phyloP scores from a whole-genome alignment of 2,888 invertebrate species.

The Sisyra nigra region DNA sequence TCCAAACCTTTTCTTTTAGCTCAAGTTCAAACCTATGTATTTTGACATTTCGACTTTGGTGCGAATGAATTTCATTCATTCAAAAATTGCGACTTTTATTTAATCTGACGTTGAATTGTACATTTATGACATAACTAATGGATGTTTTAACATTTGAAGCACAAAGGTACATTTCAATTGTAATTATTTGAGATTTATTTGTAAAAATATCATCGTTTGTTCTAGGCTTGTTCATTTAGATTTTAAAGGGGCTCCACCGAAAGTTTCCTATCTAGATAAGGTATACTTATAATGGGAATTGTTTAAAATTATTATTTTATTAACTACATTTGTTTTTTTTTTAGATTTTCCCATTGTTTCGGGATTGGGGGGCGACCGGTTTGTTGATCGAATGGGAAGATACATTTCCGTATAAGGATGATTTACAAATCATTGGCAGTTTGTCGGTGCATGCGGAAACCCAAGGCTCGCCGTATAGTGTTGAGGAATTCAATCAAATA shows the following conservation, averaged over 20 bases:
- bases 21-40: too few relatives aligned
- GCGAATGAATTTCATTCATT: too few relatives aligned
- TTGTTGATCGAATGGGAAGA: conserved; percentile 80
- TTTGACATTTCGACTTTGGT: too few relatives aligned
- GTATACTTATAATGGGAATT: conserved; percentile 17
- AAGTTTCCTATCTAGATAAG: conserved; percentile 38
- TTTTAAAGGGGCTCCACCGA: conserved; percentile 58
- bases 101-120: too few relatives aligned
- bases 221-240: conserved; percentile 50
- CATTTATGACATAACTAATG: too few relatives aligned
- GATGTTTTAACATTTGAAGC: conserved; percentile 29
- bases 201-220: conserved; percentile 11
- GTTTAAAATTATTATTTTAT: too few relatives aligned
- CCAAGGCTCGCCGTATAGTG: conserved; percentile 43
- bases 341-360: conserved; percentile 41
- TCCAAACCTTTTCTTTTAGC: too few relatives aligned
- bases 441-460: conserved; percentile 29
- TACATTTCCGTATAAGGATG: conserved; percentile 63
- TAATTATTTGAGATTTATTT: neutral
- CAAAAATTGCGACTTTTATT: too few relatives aligned
- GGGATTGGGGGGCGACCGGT: conserved; percentile 62
- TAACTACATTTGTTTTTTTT: conserved; percentile 16
- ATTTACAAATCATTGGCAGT: conserved; percentile 42
- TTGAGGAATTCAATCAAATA: conserved; percentile 48
- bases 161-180: conserved; percentile 26